Evolutionary conservation across 1,140 invertebrate species (phyloP).

Genomic region (Lerema accius): DNA sequence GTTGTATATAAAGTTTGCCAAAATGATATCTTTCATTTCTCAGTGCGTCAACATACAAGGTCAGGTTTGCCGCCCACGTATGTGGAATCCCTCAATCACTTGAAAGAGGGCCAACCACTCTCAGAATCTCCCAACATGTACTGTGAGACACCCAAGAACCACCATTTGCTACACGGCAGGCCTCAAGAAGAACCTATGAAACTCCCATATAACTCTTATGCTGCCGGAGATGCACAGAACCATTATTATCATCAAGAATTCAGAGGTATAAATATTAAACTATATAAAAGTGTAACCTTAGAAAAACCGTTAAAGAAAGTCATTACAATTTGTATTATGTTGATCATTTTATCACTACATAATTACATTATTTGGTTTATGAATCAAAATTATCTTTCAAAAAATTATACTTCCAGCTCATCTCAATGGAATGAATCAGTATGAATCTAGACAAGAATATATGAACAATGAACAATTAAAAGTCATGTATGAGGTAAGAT

Average conservation of each 20-base stretch:
- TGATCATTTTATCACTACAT: too few relatives aligned
- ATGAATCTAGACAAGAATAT: slow-evolving; percentile 61
- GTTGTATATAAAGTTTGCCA: neutral
- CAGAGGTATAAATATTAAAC: slow-evolving; percentile 47
- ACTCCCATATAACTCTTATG: slow-evolving; percentile 61
- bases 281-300: too few relatives aligned
- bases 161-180: slow-evolving; percentile 43
- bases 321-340: too few relatives aligned
- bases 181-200: slow-evolving; percentile 61
- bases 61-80: slow-evolving; percentile 67
- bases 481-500: slow-evolving; percentile 75
- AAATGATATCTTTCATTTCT: slow-evolving; percentile 13
- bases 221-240: slow-evolving; percentile 73
- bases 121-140: slow-evolving; percentile 61
- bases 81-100: slow-evolving; percentile 67
- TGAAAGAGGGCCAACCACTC: slow-evolving; percentile 61
- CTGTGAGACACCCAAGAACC: slow-evolving; percentile 68
- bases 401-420: slow-evolving; percentile 51
- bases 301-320: too few relatives aligned
- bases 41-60: slow-evolving; percentile 47
- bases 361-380: too few relatives aligned
- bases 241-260: slow-evolving; percentile 66
- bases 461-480: slow-evolving; percentile 74
- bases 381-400: neutral
- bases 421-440: slow-evolving; percentile 66